A percentile compares a stretch with the other conserved stretches of the same genome.
phyloP scores from a whole-genome alignment of 2,888 invertebrate genomes.

The Digitonthophagus gazella region DNA sequence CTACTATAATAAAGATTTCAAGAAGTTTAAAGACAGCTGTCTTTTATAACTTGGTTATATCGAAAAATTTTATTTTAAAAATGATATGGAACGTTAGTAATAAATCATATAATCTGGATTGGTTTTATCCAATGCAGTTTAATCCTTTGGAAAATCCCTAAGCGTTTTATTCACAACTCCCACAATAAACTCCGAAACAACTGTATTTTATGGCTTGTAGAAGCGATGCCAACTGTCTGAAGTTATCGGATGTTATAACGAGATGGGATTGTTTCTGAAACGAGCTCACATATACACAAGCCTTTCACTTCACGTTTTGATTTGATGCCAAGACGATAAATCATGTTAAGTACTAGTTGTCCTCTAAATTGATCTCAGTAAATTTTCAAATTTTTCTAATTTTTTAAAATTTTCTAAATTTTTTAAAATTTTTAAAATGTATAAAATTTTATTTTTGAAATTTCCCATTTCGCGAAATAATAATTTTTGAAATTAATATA shows the following conservation, averaged over 20 bases:
- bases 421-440: too few relatives aligned
- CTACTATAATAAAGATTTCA: too few relatives aligned
- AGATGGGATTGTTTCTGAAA: neutral
- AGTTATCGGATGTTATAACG: neutral
- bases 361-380: neutral
- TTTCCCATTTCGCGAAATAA: neutral
- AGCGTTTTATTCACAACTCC: neutral
- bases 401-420: too few relatives aligned
- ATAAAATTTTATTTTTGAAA: too few relatives aligned
- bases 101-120: too few relatives aligned
- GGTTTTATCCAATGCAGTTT: too few relatives aligned
- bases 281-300: neutral
- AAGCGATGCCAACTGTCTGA: neutral
- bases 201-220: neutral
- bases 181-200: neutral
- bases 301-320: neutral
- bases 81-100: too few relatives aligned
- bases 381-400: too few relatives aligned
- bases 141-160: too few relatives aligned
- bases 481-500: too few relatives aligned
- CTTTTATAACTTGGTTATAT: neutral
- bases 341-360: neutral
- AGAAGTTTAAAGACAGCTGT: neutral
- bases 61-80: too few relatives aligned
- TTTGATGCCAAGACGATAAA: neutral